These are phyloP conservation scores for Melanargia galathea DNA, from an alignment of 2,888 invertebrate genomes.

Conservation along the genomic window DNA sequence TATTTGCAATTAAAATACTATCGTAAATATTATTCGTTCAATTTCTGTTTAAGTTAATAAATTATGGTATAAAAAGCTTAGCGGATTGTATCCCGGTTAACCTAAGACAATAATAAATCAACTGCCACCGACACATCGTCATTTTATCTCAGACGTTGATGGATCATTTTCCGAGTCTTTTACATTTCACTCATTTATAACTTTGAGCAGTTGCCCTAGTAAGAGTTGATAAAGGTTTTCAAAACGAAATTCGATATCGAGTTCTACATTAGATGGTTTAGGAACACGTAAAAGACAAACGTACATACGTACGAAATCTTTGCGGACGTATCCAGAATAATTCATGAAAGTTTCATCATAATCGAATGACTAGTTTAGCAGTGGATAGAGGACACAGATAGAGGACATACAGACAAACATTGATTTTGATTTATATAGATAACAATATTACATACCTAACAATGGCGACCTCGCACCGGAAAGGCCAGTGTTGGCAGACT, in stretches of 20 bases:
- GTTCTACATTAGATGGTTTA: background rate
- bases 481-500: too few species aligned
- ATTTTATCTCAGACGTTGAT: slow-evolving; percentile 60
- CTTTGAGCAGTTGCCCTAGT: slow-evolving; percentile 33
- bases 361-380: too few species aligned
- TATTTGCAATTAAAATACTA: too few species aligned
- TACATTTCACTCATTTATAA: slow-evolving; percentile 66
- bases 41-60: slow-evolving; percentile 35
- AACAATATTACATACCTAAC: too few species aligned
- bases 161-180: slow-evolving; percentile 58
- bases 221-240: background rate
- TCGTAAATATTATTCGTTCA: slow-evolving; percentile 4
- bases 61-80: slow-evolving; percentile 36
- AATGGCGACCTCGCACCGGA: too few species aligned
- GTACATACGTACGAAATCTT: too few species aligned
- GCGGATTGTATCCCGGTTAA: slow-evolving; percentile 44
- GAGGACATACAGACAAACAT: too few species aligned
- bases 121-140: slow-evolving; percentile 53
- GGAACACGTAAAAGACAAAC: too few species aligned
- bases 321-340: too few species aligned
- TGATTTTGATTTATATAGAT: too few species aligned
- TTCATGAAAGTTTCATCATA: too few species aligned
- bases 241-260: background rate
- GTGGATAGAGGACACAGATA: too few species aligned
- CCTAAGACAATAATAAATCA: slow-evolving; percentile 68